phyloP scores from a whole-genome alignment of 2,888 invertebrate genomes.

The Antheraea yamamai region DNA sequence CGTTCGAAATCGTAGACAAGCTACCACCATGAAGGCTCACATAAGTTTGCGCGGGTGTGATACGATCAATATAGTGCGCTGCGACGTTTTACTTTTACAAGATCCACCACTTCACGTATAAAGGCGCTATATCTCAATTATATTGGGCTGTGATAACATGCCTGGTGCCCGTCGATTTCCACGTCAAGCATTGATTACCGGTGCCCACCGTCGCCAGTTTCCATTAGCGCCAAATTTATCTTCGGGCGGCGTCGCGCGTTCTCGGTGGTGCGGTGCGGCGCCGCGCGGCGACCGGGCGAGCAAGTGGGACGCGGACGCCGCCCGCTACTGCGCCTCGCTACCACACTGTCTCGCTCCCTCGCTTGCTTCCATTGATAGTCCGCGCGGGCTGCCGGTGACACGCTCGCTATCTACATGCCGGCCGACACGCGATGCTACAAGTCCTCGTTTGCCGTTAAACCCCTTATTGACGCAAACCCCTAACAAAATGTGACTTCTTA shows the following conservation, averaged over 20 bases:
- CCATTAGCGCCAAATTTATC: constrained; percentile 80
- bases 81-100: constrained; percentile 11
- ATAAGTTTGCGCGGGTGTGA: constrained; percentile 14
- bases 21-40: constrained; percentile 7
- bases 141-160: constrained; percentile 50
- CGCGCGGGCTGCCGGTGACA: constrained; percentile 71
- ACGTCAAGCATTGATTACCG: constrained; percentile 77
- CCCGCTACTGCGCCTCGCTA: constrained; percentile 47
- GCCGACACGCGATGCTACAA: constrained; percentile 57
- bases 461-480: constrained; percentile 51
- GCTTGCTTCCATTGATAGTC: constrained; percentile 68
- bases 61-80: constrained; percentile 21
- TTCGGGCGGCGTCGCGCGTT: constrained; percentile 70
- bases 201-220: constrained; percentile 70
- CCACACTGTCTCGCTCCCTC: constrained; percentile 40
- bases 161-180: constrained; percentile 62
- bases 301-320: constrained; percentile 54
- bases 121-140: constrained; percentile 19
- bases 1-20: not conserved
- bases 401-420: constrained; percentile 63
- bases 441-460: constrained; percentile 48
- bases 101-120: constrained; percentile 14
- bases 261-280: constrained; percentile 57
- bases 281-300: constrained; percentile 55
- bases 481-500: constrained; percentile 58